Conservation (phyloP, 64 coral and sea anemone genomes). For the Actinia tenebrosa region DNA sequence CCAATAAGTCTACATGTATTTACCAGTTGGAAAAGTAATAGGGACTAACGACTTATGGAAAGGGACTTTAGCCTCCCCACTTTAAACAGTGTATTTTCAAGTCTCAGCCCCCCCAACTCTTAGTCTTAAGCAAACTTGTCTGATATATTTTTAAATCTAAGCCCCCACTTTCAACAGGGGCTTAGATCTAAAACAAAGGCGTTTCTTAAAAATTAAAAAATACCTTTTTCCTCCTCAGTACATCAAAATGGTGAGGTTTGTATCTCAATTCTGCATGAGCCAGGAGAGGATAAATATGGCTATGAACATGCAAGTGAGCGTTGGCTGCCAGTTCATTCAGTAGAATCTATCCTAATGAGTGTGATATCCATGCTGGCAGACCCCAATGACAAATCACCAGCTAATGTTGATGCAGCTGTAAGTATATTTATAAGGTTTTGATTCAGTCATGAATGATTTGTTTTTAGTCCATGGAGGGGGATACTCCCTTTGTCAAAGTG, state of each 20-base stretch:
- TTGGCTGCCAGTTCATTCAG: slow-evolving; percentile 91
- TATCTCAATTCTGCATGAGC: slow-evolving; percentile 97
- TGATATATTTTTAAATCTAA: no score
- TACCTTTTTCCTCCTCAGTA: slow-evolving; percentile 36
- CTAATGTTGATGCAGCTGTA: slow-evolving; percentile 98
- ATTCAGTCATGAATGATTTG: neutral
- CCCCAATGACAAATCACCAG: slow-evolving; percentile 98
- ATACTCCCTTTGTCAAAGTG: no score
- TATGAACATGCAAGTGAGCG: slow-evolving; percentile 88
- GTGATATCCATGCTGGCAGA: slow-evolving; percentile 98
- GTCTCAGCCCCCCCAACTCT: no score
- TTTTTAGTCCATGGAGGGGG: no score
- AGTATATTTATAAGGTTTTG: slow-evolving; percentile 30
- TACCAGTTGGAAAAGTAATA: no score
- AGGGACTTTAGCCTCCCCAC: no score
- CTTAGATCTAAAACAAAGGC: no score
- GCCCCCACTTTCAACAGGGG: no score
- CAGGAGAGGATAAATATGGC: slow-evolving; percentile 97
- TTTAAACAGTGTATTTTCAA: no score
- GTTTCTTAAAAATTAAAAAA: neutral
- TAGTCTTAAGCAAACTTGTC: no score
- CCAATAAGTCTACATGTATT: no score
- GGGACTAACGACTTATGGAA: no score
- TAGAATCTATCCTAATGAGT: slow-evolving; percentile 95
- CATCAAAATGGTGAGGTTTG: slow-evolving; percentile 94